Evolutionary conservation across 2,113 vertebrate genomes (phyloP).

Genomic region (Leptocoma aspasia): DNA sequence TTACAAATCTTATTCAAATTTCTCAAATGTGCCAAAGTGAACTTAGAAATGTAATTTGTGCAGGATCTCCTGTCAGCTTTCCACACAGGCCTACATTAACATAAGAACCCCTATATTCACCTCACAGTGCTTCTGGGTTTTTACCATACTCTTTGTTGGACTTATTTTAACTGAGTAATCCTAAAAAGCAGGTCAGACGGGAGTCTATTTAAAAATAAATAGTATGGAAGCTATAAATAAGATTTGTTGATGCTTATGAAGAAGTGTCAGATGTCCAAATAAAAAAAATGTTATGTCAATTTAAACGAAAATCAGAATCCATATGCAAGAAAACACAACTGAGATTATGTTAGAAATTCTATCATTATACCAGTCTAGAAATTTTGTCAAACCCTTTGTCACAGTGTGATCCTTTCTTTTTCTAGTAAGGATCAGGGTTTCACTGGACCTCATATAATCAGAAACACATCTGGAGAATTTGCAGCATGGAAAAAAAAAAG

Average conservation of each 20-base stretch:
- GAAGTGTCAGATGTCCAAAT: not conserved
- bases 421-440: not conserved
- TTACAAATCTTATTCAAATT: not conserved
- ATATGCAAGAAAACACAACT: not conserved
- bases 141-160: not conserved
- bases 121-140: not conserved
- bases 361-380: not conserved
- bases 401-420: not conserved
- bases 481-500: accelerated
- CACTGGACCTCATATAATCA: not conserved
- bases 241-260: not conserved
- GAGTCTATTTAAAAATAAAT: not conserved
- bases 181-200: not conserved
- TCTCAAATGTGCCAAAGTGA: not conserved
- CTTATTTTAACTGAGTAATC: not conserved
- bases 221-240: not conserved
- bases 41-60: not conserved
- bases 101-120: not conserved
- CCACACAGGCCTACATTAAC: not conserved
- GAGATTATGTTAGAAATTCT: not conserved
- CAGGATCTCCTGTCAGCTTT: not conserved
- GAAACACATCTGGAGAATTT: not conserved
- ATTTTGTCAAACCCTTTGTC: not conserved
- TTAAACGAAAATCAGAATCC: not conserved
- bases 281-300: not conserved